These are phyloP conservation scores for Sebastes hubbsi DNA, from an alignment of 2,797 vertebrate species.

Conservation along the genomic window DNA sequence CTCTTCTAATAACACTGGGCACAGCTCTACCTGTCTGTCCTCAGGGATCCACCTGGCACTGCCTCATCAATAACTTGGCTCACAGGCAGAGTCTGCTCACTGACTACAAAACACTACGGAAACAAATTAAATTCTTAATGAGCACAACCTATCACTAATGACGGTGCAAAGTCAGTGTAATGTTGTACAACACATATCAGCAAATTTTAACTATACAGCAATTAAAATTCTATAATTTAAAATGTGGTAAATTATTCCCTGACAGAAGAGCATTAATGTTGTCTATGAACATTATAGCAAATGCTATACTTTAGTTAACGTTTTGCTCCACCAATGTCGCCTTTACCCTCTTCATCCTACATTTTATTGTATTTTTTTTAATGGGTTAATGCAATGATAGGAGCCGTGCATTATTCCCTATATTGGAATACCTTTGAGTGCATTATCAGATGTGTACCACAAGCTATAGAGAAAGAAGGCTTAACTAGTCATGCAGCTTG, in stretches of 20 bases:
- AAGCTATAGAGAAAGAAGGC: no score
- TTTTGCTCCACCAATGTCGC: background rate
- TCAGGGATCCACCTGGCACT: slow-evolving; percentile 59
- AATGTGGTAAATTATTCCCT: slow-evolving; percentile 5
- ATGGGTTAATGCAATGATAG: background rate
- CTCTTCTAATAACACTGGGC: slow-evolving; percentile 48
- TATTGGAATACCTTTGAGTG: no score
- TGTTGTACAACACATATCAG: slow-evolving; percentile 44
- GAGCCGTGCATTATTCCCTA: no score
- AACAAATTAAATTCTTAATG: slow-evolving; percentile 65
- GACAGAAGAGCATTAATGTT: background rate
- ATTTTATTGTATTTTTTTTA: background rate
- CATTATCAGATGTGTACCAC: no score
- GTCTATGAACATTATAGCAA: background rate
- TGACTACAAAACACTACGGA: slow-evolving; percentile 47
- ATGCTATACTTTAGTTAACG: background rate
- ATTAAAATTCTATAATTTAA: slow-evolving; percentile 21
- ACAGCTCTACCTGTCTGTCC: slow-evolving; percentile 57
- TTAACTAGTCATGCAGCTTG: no score
- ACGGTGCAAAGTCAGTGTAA: slow-evolving; percentile 43
- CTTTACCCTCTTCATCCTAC: background rate
- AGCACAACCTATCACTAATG: slow-evolving; percentile 56
- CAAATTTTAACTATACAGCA: slow-evolving; percentile 24
- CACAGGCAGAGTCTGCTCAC: slow-evolving; percentile 51
- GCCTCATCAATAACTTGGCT: slow-evolving; percentile 69